Percentiles rank a stretch among this genome's conserved stretches.
phyloP scores from a whole-genome alignment of 2,113 vertebrate genomes.

The Alexandromys fortis region DNA sequence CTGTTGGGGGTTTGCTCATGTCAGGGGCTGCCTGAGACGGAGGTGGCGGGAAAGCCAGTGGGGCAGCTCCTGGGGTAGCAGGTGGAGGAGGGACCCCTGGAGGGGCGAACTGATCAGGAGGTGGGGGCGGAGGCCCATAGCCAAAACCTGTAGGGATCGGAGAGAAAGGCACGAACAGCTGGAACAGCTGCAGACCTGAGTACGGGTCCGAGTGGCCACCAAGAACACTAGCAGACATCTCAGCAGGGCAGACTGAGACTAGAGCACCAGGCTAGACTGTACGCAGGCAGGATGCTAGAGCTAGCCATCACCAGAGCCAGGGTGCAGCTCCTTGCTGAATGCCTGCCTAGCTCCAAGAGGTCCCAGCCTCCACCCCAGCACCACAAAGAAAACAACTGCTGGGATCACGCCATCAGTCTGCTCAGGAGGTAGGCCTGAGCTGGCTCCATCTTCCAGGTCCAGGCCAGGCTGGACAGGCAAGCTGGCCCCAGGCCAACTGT shows the following conservation, averaged over 20 bases:
- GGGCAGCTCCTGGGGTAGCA: constrained; percentile 94
- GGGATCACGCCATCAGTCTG: too few species aligned
- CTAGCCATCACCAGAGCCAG: too few species aligned
- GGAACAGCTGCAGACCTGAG: not conserved
- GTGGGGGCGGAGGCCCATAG: constrained; percentile 94
- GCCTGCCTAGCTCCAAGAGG: not conserved
- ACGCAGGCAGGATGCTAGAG: not conserved
- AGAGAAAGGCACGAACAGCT: not conserved
- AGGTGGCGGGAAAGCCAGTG: constrained; percentile 95
- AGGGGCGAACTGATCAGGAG: constrained; percentile 96
- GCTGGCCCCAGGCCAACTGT: not conserved
- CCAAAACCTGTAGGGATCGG: constrained; percentile 90
- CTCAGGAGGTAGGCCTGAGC: not conserved
- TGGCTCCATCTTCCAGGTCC: not conserved
- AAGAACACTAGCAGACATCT: not conserved
- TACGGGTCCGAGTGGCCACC: too few species aligned
- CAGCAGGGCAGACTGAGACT: not conserved
- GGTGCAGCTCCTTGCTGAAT: too few species aligned
- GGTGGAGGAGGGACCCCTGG: constrained; percentile 96
- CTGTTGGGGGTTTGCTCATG: constrained; percentile 96
- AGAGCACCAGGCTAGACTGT: not conserved
- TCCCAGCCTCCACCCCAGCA: not conserved
- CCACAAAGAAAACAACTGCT: not conserved
- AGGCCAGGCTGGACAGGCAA: not conserved
- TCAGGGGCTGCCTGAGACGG: constrained; percentile 98